Percentiles rank a stretch among this genome's conserved stretches.
Conservation (phyloP, 2,888 invertebrate species). For the Linnaemya tessellans region DNA sequence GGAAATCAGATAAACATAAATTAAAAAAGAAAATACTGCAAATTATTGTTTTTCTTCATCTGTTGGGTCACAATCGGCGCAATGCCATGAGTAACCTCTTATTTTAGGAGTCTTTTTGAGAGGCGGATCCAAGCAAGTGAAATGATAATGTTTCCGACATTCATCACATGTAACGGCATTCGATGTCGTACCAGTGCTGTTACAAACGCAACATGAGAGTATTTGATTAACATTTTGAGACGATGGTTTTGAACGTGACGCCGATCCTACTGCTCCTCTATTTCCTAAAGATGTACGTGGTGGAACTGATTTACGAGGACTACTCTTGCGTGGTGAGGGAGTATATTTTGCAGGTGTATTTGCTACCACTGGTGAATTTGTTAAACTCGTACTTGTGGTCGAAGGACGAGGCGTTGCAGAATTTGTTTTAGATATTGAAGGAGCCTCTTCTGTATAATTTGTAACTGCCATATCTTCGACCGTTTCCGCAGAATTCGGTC, state of each 20-base stretch:
- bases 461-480: constrained; percentile 78
- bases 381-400: constrained; percentile 46
- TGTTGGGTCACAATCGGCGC: constrained; percentile 96
- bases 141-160: constrained; percentile 95
- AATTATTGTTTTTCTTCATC: constrained; percentile 82
- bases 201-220: constrained; percentile 79
- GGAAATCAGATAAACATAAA: constrained; percentile 7
- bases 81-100: constrained; percentile 97
- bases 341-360: constrained; percentile 67
- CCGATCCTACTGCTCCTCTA: constrained; percentile 39
- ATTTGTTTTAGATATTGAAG: constrained; percentile 55
- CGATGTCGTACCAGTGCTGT: constrained; percentile 77
- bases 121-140: constrained; percentile 96
- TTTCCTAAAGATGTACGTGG: constrained; percentile 74
- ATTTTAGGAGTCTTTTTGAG: constrained; percentile 96
- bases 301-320: constrained; percentile 78
- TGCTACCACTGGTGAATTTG: constrained; percentile 54
- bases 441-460: constrained; percentile 56
- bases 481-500: constrained; percentile 83
- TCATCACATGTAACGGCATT: constrained; percentile 91
- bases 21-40: constrained; percentile 63
- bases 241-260: constrained; percentile 55
- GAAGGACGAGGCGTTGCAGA: constrained; percentile 55
- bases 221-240: constrained; percentile 58
- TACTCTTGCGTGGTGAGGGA: constrained; percentile 78